Conservation (phyloP, 2,113 vertebrate species). For the Bos javanicus region DNA sequence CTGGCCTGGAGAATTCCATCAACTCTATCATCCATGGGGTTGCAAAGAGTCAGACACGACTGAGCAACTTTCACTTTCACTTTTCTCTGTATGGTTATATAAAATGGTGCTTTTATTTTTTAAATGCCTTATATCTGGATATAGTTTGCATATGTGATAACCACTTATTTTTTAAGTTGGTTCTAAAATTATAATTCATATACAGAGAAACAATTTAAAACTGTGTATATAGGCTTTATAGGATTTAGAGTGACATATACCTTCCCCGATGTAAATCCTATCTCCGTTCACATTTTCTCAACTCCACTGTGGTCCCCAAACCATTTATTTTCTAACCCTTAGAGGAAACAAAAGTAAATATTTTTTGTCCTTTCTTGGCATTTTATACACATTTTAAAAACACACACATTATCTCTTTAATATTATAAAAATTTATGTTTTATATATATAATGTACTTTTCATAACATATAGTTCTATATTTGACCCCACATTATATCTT, state of each 20-base stretch:
- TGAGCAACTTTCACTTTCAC: neutral
- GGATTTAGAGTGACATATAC: neutral
- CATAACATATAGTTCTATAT: neutral
- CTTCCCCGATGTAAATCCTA: neutral
- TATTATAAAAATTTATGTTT: neutral
- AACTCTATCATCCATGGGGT: fast-evolving
- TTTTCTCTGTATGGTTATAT: neutral
- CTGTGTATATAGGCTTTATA: neutral
- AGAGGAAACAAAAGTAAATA: neutral
- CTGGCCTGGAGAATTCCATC: neutral
- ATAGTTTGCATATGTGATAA: neutral
- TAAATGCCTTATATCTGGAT: neutral
- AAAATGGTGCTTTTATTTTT: neutral
- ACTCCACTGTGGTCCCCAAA: neutral
- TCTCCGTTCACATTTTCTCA: neutral
- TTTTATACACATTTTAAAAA: neutral
- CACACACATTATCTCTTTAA: neutral
- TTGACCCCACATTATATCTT: neutral
- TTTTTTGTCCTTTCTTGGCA: neutral
- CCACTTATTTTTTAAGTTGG: neutral
- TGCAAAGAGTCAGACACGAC: neutral
- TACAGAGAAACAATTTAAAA: neutral
- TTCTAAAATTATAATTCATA: neutral
- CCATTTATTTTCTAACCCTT: neutral
- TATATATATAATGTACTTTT: neutral